phyloP scores from a whole-genome alignment of 2,888 invertebrate species.

The Andrena flavipes region DNA sequence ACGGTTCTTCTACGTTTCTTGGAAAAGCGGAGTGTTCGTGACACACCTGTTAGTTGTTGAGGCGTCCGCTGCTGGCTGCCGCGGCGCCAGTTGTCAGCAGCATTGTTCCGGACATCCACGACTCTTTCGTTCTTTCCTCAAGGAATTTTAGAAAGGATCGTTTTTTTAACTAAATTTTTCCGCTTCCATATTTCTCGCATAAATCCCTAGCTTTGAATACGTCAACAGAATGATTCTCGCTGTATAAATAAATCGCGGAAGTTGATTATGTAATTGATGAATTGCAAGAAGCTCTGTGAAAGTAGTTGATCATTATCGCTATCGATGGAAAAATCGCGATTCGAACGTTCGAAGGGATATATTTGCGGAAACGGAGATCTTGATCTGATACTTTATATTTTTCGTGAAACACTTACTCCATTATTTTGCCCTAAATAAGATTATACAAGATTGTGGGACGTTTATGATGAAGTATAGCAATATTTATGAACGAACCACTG shows the following conservation, averaged over 20 bases:
- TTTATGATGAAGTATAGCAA: not conserved
- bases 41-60: constrained; percentile 57
- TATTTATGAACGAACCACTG: not conserved
- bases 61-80: constrained; percentile 60
- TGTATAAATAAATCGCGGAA: not conserved
- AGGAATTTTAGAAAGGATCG: not conserved
- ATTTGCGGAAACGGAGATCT: not conserved
- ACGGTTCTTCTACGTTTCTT: not conserved
- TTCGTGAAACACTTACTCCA: not conserved
- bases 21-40: constrained; percentile 18
- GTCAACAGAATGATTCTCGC: not conserved
- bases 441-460: not conserved
- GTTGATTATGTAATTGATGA: constrained; percentile 13
- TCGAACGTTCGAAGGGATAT: not conserved
- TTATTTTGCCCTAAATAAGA: not conserved
- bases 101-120: constrained; percentile 22
- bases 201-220: not conserved
- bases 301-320: constrained; percentile 8
- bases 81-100: constrained; percentile 80
- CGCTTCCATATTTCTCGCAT: not conserved
- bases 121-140: not conserved
- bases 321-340: constrained; percentile 2
- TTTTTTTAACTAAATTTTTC: not conserved
- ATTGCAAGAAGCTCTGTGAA: constrained; percentile 11
- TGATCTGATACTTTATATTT: not conserved